These are phyloP conservation scores for Ascidia mentula DNA, from an alignment of 23 tunicate species.

Conservation along the genomic window DNA sequence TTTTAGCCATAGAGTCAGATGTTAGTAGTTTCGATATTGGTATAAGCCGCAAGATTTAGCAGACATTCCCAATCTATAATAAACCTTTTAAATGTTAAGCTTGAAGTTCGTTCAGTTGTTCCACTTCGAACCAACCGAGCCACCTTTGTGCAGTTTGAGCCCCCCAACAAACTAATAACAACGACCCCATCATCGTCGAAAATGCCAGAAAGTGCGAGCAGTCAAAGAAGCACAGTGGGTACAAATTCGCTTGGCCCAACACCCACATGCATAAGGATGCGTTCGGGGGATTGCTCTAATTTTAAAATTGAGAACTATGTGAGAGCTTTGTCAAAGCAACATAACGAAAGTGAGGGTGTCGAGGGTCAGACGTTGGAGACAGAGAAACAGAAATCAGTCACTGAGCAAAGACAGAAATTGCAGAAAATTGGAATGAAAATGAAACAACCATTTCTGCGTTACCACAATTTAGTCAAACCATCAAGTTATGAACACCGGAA, in stretches of 20 bases:
- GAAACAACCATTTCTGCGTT: slow-evolving; percentile 20
- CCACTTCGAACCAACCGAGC: slow-evolving; percentile 62
- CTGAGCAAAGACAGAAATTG: not conserved
- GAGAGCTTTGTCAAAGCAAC: slow-evolving; percentile 24
- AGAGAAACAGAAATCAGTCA: not conserved
- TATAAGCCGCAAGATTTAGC: no score
- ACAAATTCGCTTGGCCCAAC: slow-evolving; percentile 22
- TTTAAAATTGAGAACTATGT: slow-evolving; percentile 45
- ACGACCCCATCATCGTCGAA: not conserved
- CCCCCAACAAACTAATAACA: slow-evolving; percentile 48
- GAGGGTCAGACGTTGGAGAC: not conserved
- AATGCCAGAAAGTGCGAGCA: not conserved
- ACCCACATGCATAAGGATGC: slow-evolving; percentile 56
- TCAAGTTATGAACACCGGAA: not conserved
- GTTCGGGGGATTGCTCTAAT: slow-evolving; percentile 41
- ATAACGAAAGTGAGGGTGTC: not conserved
- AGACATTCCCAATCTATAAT: no score
- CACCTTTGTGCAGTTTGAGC: slow-evolving; percentile 61
- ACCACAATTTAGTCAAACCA: not conserved
- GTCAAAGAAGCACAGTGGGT: slow-evolving; percentile 1
- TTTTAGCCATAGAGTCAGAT: no score
- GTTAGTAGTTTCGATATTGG: no score
- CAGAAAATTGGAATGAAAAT: not conserved
- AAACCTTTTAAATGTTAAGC: no score
- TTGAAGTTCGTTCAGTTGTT: not conserved